Evolutionary conservation across 1,140 invertebrate genomes (phyloP).

Genomic region (Trissolcus basalis): DNA sequence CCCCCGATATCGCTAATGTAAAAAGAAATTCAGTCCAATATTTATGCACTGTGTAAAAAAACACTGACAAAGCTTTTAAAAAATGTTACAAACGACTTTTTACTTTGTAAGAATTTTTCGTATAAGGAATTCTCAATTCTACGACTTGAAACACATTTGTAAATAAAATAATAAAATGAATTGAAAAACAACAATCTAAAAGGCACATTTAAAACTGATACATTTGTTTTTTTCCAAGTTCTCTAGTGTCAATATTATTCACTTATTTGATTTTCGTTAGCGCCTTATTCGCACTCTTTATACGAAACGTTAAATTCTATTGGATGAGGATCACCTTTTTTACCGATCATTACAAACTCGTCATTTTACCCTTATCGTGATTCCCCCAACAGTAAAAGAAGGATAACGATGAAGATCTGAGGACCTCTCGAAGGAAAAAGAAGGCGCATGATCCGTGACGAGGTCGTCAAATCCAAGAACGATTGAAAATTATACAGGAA

Average conservation of each 20-base stretch:
- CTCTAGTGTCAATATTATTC: slow-evolving; percentile 34
- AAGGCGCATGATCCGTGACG: slow-evolving; percentile 66
- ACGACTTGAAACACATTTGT: no score
- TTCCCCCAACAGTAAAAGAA: slow-evolving; percentile 59
- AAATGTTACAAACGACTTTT: no score
- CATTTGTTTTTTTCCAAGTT: neutral
- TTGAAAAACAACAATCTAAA: no score
- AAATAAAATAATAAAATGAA: no score
- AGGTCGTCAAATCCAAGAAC: slow-evolving; percentile 75
- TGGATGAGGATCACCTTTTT: slow-evolving; percentile 74
- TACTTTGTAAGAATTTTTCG: no score
- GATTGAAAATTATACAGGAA: slow-evolving; percentile 78
- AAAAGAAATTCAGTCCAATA: slow-evolving; percentile 34
- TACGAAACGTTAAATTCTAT: slow-evolving; percentile 64
- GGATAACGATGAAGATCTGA: slow-evolving; percentile 46
- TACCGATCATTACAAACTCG: slow-evolving; percentile 77
- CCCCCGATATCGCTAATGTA: slow-evolving; percentile 51
- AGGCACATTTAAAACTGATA: no score
- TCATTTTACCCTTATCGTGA: slow-evolving; percentile 75
- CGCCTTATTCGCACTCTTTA: slow-evolving; percentile 31
- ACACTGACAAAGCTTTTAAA: no score
- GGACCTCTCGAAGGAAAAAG: slow-evolving; percentile 19
- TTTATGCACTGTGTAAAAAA: neutral
- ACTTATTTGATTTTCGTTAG: slow-evolving; percentile 48
- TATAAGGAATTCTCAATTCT: no score